Base-by-base conservation (phyloP, 2,888 invertebrate species). In the Drosophila yooni region DNA sequence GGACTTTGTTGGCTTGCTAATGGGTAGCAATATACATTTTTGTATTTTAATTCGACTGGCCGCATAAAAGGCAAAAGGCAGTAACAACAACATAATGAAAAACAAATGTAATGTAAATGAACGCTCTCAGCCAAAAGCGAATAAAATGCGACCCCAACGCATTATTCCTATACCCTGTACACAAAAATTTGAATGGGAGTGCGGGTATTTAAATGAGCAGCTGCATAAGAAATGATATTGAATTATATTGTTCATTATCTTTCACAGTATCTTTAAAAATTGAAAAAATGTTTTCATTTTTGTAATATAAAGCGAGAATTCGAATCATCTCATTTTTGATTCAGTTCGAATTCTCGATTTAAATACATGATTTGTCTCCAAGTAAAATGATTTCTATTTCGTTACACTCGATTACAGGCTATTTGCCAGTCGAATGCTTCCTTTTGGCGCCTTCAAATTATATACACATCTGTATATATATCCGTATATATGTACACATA, bases 21-120 rank as follows among this genome's bases (percentile, higher is more conserved):
- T 33, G 33, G 33, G 33, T 3, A 0, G 33, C 11, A 33, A 33
- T 46, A 13, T 27, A 43, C 51, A 25, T 56, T 43, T 38, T 25
- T n/a, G 64, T 51, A 69, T 84, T 85, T 88, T 76, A 83, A 82
- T 82, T 73, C 65, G 61, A 50, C 70, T 73, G 68, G 67, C 82
- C 82, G 67, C 80, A 84, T 76, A 60, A 84, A 85, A 75, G 74
- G 72, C 56, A 27, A 82, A 71, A 53, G 71, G 57, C 62, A 54
- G 59, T 67, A 66, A 70, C 61, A 69, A 70, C 62, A 40, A 34
- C 74, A 38, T 52, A 52, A 52, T 63, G 51, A 21, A 52, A 62
- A 59, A 57, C 66, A 60, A 64, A 34, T 59, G 48, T 57, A 60
- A 74, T 60, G 59, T 51, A 57, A 69, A 74, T 63, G 59, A 56